Evolutionary conservation across 2,888 invertebrate genomes (phyloP).

Genomic region (Coelinius sp.): DNA sequence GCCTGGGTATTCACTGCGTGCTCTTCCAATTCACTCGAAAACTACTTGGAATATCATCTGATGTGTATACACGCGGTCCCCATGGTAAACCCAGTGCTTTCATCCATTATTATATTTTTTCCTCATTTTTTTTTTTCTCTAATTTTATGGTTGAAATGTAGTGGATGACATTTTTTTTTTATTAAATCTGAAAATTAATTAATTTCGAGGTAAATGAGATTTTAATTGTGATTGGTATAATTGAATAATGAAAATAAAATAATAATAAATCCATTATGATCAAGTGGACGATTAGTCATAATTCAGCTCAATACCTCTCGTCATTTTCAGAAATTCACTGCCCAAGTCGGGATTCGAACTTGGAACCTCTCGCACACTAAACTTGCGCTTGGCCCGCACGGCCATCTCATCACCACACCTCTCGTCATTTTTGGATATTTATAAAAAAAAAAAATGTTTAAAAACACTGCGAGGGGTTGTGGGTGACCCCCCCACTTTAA

Average conservation of each 20-base stretch:
- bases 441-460: not conserved
- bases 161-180: not conserved
- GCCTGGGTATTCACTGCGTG: slow-evolving; percentile 9
- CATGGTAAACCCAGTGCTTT: not conserved
- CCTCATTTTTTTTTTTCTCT: not conserved
- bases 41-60: slow-evolving; percentile 41
- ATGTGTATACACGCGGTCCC: slow-evolving; percentile 38
- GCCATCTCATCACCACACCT: slow-evolving; percentile 44
- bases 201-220: too few relatives aligned
- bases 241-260: too few relatives aligned
- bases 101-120: not conserved
- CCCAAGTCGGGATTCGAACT: slow-evolving; percentile 49
- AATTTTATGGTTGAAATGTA: not conserved
- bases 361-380: too few relatives aligned
- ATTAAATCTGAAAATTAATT: too few relatives aligned
- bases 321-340: too few relatives aligned
- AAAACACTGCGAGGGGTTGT: not conserved
- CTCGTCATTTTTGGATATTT: not conserved
- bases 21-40: slow-evolving; percentile 53
- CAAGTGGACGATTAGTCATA: too few relatives aligned
- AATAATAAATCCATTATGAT: too few relatives aligned
- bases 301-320: too few relatives aligned
- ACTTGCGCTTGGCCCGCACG: too few relatives aligned
- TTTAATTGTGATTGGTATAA: too few relatives aligned
- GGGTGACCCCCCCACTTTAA: not conserved